phyloP scores from a whole-genome alignment of 2,797 vertebrate genomes.

The Harpagifer antarcticus region DNA sequence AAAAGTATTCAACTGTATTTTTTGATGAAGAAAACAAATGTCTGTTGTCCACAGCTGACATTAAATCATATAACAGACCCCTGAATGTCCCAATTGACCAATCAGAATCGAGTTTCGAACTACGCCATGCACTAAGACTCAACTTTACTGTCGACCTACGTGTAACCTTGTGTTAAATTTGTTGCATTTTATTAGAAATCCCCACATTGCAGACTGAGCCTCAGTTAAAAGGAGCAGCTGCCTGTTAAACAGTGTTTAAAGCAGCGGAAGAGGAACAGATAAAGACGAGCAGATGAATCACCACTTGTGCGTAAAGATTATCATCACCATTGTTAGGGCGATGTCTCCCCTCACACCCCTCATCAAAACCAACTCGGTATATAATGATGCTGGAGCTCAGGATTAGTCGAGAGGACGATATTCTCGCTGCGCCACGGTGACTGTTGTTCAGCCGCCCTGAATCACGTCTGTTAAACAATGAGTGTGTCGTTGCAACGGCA shows the following conservation, averaged over 20 bases:
- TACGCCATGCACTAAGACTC: not conserved
- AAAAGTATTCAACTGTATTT: too few species aligned
- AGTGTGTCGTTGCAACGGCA: conserved; percentile 34
- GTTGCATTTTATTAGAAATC: not conserved
- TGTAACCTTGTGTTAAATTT: not conserved
- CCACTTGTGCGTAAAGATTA: conserved; percentile 13
- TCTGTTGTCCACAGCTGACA: too few species aligned
- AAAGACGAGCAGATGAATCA: conserved; percentile 9
- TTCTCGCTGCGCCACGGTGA: conserved; percentile 4
- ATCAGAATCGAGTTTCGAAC: not conserved
- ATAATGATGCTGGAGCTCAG: conserved; percentile 1
- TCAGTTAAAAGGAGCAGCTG: conserved; percentile 1
- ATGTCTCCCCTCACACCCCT: conserved; percentile 8
- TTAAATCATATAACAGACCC: too few species aligned
- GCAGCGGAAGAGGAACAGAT: conserved; percentile 11
- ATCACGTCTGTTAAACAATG: conserved; percentile 36
- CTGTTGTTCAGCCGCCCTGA: conserved; percentile 19
- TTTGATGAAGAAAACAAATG: too few species aligned
- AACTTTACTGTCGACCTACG: not conserved
- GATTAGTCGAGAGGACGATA: conserved; percentile 17
- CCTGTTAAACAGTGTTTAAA: not conserved
- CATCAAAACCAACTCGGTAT: conserved; percentile 18
- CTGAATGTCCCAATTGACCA: too few species aligned
- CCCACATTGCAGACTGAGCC: too few species aligned
- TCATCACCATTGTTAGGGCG: conserved; percentile 3